Base-by-base conservation (phyloP, 2,888 invertebrate genomes). In the Euclidia mi region DNA sequence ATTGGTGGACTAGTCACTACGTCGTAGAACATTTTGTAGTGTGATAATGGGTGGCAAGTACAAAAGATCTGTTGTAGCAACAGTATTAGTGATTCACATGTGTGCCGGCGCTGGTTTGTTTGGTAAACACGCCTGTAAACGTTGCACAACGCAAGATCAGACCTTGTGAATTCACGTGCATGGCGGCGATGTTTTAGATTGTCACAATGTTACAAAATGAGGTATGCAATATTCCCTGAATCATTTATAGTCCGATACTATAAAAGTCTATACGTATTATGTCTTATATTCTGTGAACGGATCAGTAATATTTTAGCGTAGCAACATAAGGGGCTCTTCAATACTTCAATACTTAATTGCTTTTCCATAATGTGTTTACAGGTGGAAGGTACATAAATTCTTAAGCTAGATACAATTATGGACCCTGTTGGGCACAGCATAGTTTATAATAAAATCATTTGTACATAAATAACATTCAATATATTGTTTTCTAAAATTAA, bases 191-290 rank as follows among this genome's bases (percentile, higher is more conserved):
- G 20, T 25, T 25, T 3, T 2, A 3, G 3, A 25, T n/a, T n/a
- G n/a, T n/a, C n/a, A n/a, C n/a, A n/a, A n/a, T n/a, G n/a, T n/a
- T n/a, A n/a, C n/a, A n/a, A n/a, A n/a, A n/a, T n/a, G n/a, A n/a
- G n/a, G n/a, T n/a, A n/a, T n/a, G n/a, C n/a, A n/a, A n/a, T 65
- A 56, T 60, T 56, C 37, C 48, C 34, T 56, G 56, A 69, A 73
- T 69, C 74, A 69, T 69, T 69, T 70, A 73, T 73, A 38, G 70
- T 60, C 37, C 38, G 70, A 60, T 49, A 56, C 41, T 43, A 61
- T 49, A 41, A 48, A 58, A 50, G 18, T 45, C 31, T 43, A 17
- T 56, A 52, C 57, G 44, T 51, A 48, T 49, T 42, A 57, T 32
- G 42, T 55, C 63, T 47, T 58, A 63, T 58, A 63, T 72, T 68